These are phyloP conservation scores for Dicrurus megarhynchus DNA, from an alignment of 2,113 vertebrate genomes.

Conservation along the genomic window DNA sequence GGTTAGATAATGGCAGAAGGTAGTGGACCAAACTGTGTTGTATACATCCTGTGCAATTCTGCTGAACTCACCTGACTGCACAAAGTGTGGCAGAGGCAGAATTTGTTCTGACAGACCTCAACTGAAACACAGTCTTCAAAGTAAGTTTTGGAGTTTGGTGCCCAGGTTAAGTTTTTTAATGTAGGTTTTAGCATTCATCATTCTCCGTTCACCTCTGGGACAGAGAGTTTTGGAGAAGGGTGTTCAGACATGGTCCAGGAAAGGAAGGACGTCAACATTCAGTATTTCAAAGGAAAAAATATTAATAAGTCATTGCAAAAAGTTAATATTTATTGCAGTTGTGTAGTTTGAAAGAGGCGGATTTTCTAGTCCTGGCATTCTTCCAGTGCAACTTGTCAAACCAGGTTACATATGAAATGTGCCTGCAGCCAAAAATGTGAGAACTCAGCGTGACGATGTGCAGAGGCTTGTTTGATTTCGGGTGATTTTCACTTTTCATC, in stretches of 20 bases:
- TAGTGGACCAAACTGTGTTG: neutral
- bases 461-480: conserved; percentile 76
- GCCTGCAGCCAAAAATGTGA: conserved; percentile 66
- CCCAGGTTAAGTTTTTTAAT: neutral
- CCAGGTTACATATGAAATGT: conserved; percentile 68
- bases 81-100: neutral
- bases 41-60: neutral
- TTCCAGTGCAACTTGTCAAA: conserved; percentile 74
- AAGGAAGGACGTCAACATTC: neutral
- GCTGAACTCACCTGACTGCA: neutral
- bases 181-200: neutral
- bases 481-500: conserved; percentile 76
- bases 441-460: conserved; percentile 51
- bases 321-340: neutral
- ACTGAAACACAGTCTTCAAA: neutral
- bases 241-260: neutral
- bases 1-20: neutral
- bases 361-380: conserved; percentile 53
- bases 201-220: neutral
- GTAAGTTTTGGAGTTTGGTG: neutral
- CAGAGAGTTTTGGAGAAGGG: neutral
- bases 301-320: neutral
- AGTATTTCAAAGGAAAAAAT: neutral
- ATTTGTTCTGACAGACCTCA: neutral
- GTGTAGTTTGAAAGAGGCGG: conserved; percentile 33